These are phyloP conservation scores for Pecten maximus DNA, from an alignment of 2,888 invertebrate species.

Conservation along the genomic window DNA sequence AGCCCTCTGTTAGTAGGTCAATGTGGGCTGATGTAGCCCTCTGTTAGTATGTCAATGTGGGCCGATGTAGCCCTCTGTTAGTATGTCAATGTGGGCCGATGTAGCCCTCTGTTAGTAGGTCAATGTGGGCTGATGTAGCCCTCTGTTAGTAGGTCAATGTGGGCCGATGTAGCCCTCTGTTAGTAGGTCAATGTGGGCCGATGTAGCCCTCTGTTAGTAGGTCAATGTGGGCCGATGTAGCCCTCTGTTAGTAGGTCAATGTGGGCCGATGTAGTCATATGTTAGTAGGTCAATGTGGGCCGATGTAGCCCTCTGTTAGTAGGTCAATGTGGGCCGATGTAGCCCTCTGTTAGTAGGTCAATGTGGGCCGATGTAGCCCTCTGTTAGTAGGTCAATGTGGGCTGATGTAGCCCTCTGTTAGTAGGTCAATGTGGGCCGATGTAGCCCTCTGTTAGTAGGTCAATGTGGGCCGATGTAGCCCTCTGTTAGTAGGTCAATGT, in stretches of 20 bases:
- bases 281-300: too few relatives aligned
- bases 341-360: neutral
- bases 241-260: neutral
- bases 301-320: neutral
- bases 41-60: too few relatives aligned
- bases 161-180: too few relatives aligned
- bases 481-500: neutral
- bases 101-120: neutral
- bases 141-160: too few relatives aligned
- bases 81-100: too few relatives aligned
- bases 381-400: neutral
- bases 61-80: too few relatives aligned
- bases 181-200: too few relatives aligned
- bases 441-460: neutral
- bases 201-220: too few relatives aligned
- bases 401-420: neutral
- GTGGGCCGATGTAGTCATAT: neutral
- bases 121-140: neutral
- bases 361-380: neutral
- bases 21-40: neutral
- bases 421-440: neutral
- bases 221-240: too few relatives aligned
- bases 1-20: neutral
- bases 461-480: neutral
- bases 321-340: neutral